These are phyloP conservation scores for Tyria jacobaeae DNA, from an alignment of 2,888 invertebrate species.

Conservation along the genomic window DNA sequence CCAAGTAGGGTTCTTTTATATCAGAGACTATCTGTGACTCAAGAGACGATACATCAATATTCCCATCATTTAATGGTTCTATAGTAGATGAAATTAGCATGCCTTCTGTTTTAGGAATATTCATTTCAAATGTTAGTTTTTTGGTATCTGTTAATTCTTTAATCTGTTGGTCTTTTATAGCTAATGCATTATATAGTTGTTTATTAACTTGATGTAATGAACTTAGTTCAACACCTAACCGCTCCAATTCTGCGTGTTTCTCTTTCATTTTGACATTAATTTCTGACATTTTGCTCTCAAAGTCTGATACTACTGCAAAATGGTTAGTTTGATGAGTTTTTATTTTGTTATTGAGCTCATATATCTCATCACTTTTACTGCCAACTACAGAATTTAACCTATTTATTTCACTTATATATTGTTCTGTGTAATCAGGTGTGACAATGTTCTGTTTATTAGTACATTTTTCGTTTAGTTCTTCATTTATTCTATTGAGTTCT, in stretches of 20 bases:
- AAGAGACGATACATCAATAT: conserved; percentile 64
- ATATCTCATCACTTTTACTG: conserved; percentile 81
- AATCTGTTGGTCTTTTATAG: conserved; percentile 71
- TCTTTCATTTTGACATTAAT: conserved; percentile 66
- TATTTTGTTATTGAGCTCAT: conserved; percentile 64
- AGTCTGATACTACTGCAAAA: conserved; percentile 54
- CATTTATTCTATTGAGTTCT: conserved; percentile 71
- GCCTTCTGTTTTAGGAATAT: conserved; percentile 83
- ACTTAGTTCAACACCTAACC: conserved; percentile 54
- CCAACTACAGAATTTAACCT: conserved; percentile 82
- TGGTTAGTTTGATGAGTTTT: conserved; percentile 62
- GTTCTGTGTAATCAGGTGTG: conserved; percentile 79
- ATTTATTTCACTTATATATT: conserved; percentile 86
- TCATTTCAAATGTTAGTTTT: conserved; percentile 79
- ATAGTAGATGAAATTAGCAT: conserved; percentile 81
- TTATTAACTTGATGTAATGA: conserved; percentile 61
- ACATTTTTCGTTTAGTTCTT: conserved; percentile 63
- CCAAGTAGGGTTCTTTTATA: conserved; percentile 40
- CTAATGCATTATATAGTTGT: conserved; percentile 58
- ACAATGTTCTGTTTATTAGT: conserved; percentile 47
- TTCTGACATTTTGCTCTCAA: conserved; percentile 67
- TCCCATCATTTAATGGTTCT: conserved; percentile 67
- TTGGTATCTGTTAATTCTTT: conserved; percentile 73
- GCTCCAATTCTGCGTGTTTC: conserved; percentile 53
- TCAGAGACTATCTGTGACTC: conserved; percentile 79